Evolutionary conservation across 2,888 invertebrate genomes (phyloP).

Genomic region (Caenorhabditis sp.): DNA sequence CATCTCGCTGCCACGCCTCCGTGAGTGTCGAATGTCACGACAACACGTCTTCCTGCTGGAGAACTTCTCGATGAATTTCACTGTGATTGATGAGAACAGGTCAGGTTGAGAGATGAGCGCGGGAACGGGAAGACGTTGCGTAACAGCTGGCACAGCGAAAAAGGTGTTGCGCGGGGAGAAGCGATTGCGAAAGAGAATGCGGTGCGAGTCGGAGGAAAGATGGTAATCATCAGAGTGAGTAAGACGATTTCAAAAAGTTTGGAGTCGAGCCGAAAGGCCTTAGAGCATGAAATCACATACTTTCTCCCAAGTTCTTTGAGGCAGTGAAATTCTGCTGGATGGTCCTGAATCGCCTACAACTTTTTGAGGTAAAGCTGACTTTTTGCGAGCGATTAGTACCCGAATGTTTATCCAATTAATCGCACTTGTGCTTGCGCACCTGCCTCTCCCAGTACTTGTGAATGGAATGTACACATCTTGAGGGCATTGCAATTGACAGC

Average conservation of each 20-base stretch:
- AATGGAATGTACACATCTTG: constrained; percentile 1
- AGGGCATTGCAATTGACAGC: constrained; percentile 6
- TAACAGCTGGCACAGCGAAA: constrained; percentile 30
- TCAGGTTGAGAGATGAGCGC: not conserved
- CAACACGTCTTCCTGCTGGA: not conserved
- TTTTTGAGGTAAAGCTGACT: constrained; percentile 18
- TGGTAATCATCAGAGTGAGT: not conserved
- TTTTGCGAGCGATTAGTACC: too few relatives aligned
- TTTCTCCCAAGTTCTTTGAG: too few relatives aligned
- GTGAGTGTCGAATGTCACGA: constrained; percentile 29
- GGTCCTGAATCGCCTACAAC: too few relatives aligned
- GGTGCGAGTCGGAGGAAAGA: not conserved
- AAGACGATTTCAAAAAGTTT: not conserved
- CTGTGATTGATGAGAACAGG: not conserved
- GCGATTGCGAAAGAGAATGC: not conserved
- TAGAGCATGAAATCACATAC: too few relatives aligned
- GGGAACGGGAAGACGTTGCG: constrained; percentile 16
- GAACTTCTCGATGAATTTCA: constrained; percentile 7
- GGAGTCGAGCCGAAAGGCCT: not conserved
- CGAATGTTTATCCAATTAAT: constrained; percentile 35
- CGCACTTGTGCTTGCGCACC: constrained; percentile 20
- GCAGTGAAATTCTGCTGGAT: too few relatives aligned
- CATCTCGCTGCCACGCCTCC: constrained; percentile 4
- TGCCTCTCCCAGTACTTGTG: constrained; percentile 11
- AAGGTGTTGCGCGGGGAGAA: not conserved